Base-by-base conservation (phyloP, 2,113 vertebrate species). In the Hypocryptadius cinnamomeus region DNA sequence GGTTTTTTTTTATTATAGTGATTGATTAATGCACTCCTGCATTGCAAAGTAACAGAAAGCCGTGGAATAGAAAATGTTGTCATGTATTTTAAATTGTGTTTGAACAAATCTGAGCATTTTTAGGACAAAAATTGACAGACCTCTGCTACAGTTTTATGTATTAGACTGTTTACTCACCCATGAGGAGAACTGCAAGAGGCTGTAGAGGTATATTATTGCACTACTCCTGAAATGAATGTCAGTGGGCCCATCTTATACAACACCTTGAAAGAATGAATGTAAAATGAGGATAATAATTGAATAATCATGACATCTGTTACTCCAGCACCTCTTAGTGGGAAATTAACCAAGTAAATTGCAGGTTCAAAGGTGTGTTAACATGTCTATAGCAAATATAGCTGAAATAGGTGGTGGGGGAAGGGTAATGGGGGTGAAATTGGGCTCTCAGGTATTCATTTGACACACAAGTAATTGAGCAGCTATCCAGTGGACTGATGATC, bases 261-360 rank as follows among this genome's bases (percentile, higher is more conserved):
- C 94, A 51, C 94, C 91, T 97, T 92, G 94, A 96, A 92, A 97
- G 94, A 97, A 96, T 79, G 77, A 97, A 97, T 98, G 97, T 98
- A 98, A 98, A 98, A 98, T 97, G 97, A 98, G 96, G 97, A 98
- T 97, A 97, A 98, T 98, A 98, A 98, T 97, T 97, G 98, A 98
- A 98, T 99, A 99, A 99, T 99, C 98, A 98, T 98, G 98, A 98
- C 98, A 98, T 99, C 98, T 98, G 98, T 98, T 98, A 98, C 96
- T 98, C 97, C 95, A 97, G 97, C 95, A 98, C 97, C 98, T 98
- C 98, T 98, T 98, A 98, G 97, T 97, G 97, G 96, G 97, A 98
- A 98, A 98, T 98, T 98, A 98, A 98, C 98, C 96, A 92, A 97
- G 97, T 97, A 97, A 98, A 97, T 98, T 98, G 94, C 97, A 98